Base-by-base conservation (phyloP, 2,888 invertebrate genomes). In the Heliconius erato region DNA sequence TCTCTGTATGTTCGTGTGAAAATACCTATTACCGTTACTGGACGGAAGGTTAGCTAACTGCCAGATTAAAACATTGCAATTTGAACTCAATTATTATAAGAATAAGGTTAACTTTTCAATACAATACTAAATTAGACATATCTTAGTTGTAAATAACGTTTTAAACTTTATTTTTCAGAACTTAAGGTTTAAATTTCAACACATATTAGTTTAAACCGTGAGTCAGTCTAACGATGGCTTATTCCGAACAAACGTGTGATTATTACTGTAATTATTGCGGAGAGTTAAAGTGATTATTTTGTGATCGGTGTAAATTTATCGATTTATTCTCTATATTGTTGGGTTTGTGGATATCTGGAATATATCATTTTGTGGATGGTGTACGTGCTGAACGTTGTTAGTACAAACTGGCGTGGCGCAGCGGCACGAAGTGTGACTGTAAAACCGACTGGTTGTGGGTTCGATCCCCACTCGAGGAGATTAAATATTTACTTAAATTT, bases 201-300 rank as follows among this genome's bases (percentile, higher is more conserved):
- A 79, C 54, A 12, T 16, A 35, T 74, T 16, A 23, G 23, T 59
- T 16, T 74, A 76, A 81, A 49, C 69, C 80, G 71, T 84, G 82
- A 83, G 71, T 83, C 85, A 85, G 79, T 79, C 44, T 82, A 84
- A 84, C 83, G 80, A 85, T 67, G 79, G 83, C 82, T 78, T 79
- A 79, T 82, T 86, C 83, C 84, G 79, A 83, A 79, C 85, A 85
- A 40, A 86, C 89, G 89, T 89, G 89, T 89, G 86, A 89, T 91
- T 90, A 91, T 90, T 89, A 89, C 82, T 86, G 87, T 89, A 90
- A 92, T 91, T 90, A 91, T 89, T 84, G 80, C 86, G 83, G 85
- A 78, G 65, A 65, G 81, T 83, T 85, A 81, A 72, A 82, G 40
- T 86, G 87, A 87, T 88, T 88, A 86, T 86, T 40, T 86, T 86